Evolutionary conservation across 1,140 invertebrate genomes (phyloP).

Genomic region (Leptestheria dahalacensis): DNA sequence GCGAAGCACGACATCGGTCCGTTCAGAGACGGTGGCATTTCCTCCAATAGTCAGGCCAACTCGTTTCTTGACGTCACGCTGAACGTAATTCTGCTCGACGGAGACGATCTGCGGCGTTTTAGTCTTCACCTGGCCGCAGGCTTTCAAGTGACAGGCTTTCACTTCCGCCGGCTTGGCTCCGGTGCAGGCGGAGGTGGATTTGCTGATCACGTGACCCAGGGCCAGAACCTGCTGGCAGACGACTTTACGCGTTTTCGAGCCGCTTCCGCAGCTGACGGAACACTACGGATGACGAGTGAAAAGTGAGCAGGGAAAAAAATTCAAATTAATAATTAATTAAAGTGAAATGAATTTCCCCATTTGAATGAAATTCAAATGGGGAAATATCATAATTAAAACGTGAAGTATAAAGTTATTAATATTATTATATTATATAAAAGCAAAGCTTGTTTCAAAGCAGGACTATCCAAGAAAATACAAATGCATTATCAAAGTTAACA

Average conservation of each 20-base stretch:
- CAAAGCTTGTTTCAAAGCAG: too few species aligned
- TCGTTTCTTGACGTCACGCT: constrained; percentile 58
- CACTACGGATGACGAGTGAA: constrained; percentile 66
- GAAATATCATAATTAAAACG: too few species aligned
- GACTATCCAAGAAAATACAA: too few species aligned
- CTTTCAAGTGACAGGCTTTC: constrained; percentile 64
- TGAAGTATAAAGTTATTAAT: too few species aligned
- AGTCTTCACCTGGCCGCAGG: constrained; percentile 37
- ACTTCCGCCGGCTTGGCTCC: constrained; percentile 43
- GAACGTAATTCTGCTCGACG: constrained; percentile 55
- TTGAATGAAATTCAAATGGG: too few species aligned
- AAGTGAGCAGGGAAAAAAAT: neutral
- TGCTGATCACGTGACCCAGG: constrained; percentile 59
- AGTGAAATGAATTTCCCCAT: too few species aligned
- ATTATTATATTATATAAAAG: too few species aligned
- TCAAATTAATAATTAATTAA: too few species aligned
- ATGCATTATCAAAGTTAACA: too few species aligned
- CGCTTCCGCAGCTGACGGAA: constrained; percentile 76
- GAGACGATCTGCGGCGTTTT: constrained; percentile 24
- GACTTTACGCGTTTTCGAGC: constrained; percentile 64
- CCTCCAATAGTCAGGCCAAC: constrained; percentile 63
- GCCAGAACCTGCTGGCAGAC: constrained; percentile 63
- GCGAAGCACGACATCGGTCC: constrained; percentile 73
- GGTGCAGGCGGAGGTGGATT: constrained; percentile 51
- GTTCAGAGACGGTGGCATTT: constrained; percentile 63